Percentiles rank a stretch among this genome's conserved stretches.
These are phyloP conservation scores for Spondyliosoma cantharus DNA, from an alignment of 2,797 vertebrate genomes.

Conservation along the genomic window DNA sequence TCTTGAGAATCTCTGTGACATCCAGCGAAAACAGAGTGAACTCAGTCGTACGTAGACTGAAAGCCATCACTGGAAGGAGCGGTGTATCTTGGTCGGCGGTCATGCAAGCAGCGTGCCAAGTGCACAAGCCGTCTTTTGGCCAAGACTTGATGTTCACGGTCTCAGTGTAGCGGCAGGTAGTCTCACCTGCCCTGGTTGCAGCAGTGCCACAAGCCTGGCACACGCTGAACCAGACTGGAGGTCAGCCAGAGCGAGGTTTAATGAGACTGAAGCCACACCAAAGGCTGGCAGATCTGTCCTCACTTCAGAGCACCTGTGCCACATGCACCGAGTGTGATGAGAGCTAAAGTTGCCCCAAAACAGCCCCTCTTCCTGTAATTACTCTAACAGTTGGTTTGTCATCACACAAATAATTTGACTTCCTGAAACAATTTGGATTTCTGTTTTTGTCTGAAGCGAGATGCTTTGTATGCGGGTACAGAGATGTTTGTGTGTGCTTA, in stretches of 20 bases:
- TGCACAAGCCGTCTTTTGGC: constrained; percentile 61
- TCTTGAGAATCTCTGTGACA: constrained; percentile 33
- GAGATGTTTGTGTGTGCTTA: constrained; percentile 16
- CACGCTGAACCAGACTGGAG: constrained; percentile 71
- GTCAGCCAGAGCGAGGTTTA: constrained; percentile 76
- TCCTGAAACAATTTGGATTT: constrained; percentile 50
- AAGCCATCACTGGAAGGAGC: constrained; percentile 5
- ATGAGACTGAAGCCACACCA: constrained; percentile 73
- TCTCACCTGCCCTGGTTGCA: constrained; percentile 65
- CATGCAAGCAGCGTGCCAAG: constrained; percentile 47
- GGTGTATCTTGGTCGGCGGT: constrained; percentile 12
- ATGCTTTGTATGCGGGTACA: constrained; percentile 23
- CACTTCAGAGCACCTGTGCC: constrained; percentile 69
- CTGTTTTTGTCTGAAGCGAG: constrained; percentile 32
- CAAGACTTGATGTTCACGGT: constrained; percentile 43
- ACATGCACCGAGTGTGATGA: constrained; percentile 56
- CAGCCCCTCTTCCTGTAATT: constrained; percentile 73
- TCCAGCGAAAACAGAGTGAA: constrained; percentile 40
- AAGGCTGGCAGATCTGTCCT: constrained; percentile 69
- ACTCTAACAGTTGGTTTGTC: constrained; percentile 62
- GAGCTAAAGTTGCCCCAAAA: constrained; percentile 65
- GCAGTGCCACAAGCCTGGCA: constrained; percentile 65
- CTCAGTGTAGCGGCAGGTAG: constrained; percentile 59
- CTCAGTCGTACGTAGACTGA: constrained; percentile 11
- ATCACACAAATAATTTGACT: constrained; percentile 64